Evolutionary conservation across 2,113 vertebrate genomes (phyloP), one percentile per base, ranked within the genome.

Genomic region (Nycticebus coucang): DNA sequence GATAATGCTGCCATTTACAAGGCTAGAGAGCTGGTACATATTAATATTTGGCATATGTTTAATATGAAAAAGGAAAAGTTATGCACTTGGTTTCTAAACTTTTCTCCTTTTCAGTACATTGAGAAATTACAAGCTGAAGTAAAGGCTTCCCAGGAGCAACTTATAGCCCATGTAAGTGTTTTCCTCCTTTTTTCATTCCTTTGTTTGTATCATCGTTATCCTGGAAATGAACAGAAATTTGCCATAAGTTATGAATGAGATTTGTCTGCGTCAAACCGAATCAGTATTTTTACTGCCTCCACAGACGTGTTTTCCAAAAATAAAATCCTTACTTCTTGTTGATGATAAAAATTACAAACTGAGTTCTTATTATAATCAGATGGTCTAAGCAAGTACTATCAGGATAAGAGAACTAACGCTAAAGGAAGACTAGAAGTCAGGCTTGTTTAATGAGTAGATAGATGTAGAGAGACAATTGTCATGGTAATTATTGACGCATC

Each of bases 61-160:
- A 93, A 41, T 45, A 60, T 41, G 17, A 66, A 83, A 93, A 66
- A 89, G 35, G 33, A 64, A 89, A 53, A 90, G 50, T 74, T 82
- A 68, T 3, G 0, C 0, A 85, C 5, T 83, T 93, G 78, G 1
- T 82, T 83, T 95, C 69, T 85, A 80, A 83, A 83, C 1, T 71
- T 80, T 89, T 57, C 68, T 89, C 45, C 35, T 95, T 97, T 97
- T 79, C 45, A 83, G 79, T 66, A 18, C 35, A 95, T 81, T 79
- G 69, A 96, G 37, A 95, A 45, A 81, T 96, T 77, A 66, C 84
- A 97, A 72, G 93, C 91, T 84, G 62, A 98, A 87, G 24, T 3
- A 0, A 95, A 97, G 90, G 59, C 66, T 81, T 96, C 1, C 85
- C 93, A 86, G 26, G 94, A 97, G 74, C 68, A 88, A 19, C 94